phyloP scores from a whole-genome alignment of 2,888 invertebrate genomes.

The Germaria angustata region DNA sequence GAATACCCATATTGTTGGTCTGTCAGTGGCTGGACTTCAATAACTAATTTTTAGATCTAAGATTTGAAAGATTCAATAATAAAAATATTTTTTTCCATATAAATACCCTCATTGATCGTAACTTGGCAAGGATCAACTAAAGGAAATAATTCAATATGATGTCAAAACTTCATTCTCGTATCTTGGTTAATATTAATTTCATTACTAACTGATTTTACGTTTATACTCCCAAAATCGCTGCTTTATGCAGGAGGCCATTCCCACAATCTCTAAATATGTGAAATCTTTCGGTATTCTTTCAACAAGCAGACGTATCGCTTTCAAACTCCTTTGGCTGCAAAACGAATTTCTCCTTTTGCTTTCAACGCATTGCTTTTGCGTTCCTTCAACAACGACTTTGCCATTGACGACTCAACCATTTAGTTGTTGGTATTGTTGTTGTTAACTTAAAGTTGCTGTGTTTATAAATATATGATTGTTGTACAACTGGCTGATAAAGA shows the following conservation, averaged over 20 bases:
- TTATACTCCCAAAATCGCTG: too few species aligned
- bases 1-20: too few species aligned
- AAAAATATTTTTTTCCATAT: too few species aligned
- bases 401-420: background rate
- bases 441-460: background rate
- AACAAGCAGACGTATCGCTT: constrained; percentile 11
- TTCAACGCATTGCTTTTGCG: constrained; percentile 52
- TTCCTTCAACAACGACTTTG: constrained; percentile 10
- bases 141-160: too few species aligned
- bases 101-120: too few species aligned
- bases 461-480: background rate
- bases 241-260: background rate
- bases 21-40: too few species aligned
- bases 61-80: too few species aligned
- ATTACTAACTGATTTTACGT: too few species aligned
- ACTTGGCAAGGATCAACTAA: too few species aligned
- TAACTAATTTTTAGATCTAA: too few species aligned
- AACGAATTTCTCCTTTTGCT: constrained; percentile 53
- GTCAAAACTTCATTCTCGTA: too few species aligned
- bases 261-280: background rate
- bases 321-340: constrained; percentile 30
- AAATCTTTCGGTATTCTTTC: background rate
- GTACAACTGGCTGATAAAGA: background rate
- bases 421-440: background rate
- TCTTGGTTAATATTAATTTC: too few species aligned